These are phyloP conservation scores for Plagodis dolabraria DNA, from an alignment of 2,888 invertebrate genomes.

Conservation along the genomic window DNA sequence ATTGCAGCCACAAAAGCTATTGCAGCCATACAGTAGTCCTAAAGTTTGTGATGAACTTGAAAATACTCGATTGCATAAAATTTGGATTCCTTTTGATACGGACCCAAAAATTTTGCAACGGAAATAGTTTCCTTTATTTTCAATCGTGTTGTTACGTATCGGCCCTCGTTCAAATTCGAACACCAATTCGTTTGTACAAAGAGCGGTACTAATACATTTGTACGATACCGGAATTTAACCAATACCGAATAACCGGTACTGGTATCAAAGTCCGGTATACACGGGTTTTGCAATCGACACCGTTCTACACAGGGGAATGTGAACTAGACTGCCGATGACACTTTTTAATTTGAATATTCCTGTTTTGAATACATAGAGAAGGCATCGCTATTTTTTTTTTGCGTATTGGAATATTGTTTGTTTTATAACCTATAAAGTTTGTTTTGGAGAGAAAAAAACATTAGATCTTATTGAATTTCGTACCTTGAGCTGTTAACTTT, in stretches of 20 bases:
- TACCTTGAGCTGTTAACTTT: too few species aligned
- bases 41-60: conserved; percentile 3
- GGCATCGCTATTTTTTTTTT: conserved; percentile 23
- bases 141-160: conserved; percentile 13
- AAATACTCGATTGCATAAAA: conserved; percentile 17
- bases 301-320: conserved; percentile 8
- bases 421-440: background rate
- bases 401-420: conserved; percentile 21
- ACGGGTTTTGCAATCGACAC: conserved; percentile 52
- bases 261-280: conserved; percentile 31
- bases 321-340: conserved; percentile 51
- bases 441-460: background rate
- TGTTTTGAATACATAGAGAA: conserved; percentile 40
- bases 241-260: conserved; percentile 2
- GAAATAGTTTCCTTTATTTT: conserved; percentile 20
- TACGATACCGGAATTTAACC: conserved; percentile 14
- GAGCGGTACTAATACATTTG: conserved; percentile 23
- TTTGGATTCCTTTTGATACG: conserved; percentile 11
- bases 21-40: too few species aligned
- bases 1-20: too few species aligned
- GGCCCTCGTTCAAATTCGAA: conserved; percentile 18
- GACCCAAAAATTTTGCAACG: conserved; percentile 24
- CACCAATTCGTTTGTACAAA: conserved; percentile 23
- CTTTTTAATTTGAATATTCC: conserved; percentile 58
- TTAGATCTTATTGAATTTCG: too few species aligned